Conservation (phyloP, 1,140 invertebrate species). For the Pogonomyrmex barbatus region DNA sequence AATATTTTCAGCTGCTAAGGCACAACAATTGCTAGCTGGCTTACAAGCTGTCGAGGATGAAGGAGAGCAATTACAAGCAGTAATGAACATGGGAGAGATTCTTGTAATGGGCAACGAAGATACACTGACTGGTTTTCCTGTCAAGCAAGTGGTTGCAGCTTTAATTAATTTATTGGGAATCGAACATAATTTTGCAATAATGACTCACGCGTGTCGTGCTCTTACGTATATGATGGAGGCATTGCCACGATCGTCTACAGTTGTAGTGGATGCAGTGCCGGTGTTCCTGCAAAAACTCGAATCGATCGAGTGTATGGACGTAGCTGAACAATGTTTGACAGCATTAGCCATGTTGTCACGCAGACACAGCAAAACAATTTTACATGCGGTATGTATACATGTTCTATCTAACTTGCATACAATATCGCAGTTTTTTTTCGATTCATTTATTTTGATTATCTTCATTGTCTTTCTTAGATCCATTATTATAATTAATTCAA, state of each 20-base stretch:
- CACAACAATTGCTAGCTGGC: conserved; percentile 96
- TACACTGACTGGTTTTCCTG: conserved; percentile 98
- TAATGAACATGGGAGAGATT: conserved; percentile 99
- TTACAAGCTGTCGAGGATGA: conserved; percentile 98
- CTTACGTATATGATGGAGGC: conserved; percentile 99
- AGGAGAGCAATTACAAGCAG: conserved; percentile 98
- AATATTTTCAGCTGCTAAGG: conserved; percentile 92
- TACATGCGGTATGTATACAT: conserved; percentile 92
- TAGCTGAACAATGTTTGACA: conserved; percentile 98
- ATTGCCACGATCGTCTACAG: conserved; percentile 96
- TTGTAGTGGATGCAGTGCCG: conserved; percentile 98
- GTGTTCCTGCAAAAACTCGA: conserved; percentile 98
- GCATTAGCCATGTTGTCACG: conserved; percentile 98
- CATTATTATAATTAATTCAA: not conserved
- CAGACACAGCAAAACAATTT: conserved; percentile 98
- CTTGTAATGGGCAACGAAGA: conserved; percentile 99
- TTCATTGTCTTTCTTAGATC: not conserved
- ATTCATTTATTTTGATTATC: not conserved
- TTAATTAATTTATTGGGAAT: conserved; percentile 95
- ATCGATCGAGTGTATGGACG: conserved; percentile 99
- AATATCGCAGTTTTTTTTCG: not conserved
- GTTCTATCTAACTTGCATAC: not conserved
- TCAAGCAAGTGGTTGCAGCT: conserved; percentile 98
- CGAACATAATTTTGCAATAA: conserved; percentile 99
- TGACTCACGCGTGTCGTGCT: conserved; percentile 99